Evolutionary conservation across 2,113 vertebrate species (phyloP).

Genomic region (Salvator merianae): DNA sequence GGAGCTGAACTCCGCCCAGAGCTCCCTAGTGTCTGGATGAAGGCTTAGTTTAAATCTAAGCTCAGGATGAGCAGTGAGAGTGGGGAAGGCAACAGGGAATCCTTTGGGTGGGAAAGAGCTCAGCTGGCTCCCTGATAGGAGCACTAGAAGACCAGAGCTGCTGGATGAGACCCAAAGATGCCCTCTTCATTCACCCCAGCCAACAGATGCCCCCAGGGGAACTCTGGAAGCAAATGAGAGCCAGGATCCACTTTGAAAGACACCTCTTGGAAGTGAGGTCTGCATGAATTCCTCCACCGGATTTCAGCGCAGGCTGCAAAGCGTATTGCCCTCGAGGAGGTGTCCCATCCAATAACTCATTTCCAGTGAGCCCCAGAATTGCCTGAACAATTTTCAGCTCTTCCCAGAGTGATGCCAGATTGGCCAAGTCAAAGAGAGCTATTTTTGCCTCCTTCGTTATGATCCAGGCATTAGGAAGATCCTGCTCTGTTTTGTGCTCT

Average conservation of each 20-base stretch:
- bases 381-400: fast-evolving
- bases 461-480: slow-evolving; percentile 21
- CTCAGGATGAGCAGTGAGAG: background rate
- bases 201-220: no score
- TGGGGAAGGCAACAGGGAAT: background rate
- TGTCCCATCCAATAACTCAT: background rate
- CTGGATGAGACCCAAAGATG: no score
- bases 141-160: no score
- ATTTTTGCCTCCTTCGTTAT: background rate
- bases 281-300: slow-evolving; percentile 16
- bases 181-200: no score
- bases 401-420: slow-evolving; percentile 3
- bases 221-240: background rate
- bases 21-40: background rate
- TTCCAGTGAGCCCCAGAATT: background rate
- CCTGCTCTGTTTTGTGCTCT: slow-evolving; percentile 22
- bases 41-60: background rate
- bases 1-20: background rate
- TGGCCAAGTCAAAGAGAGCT: background rate
- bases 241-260: slow-evolving; percentile 13
- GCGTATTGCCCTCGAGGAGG: background rate
- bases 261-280: slow-evolving; percentile 31
- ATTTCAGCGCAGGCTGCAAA: background rate
- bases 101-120: no score
- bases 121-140: no score